Base-by-base conservation (phyloP, 2,888 invertebrate species). In the Muschampia plurimacula region DNA sequence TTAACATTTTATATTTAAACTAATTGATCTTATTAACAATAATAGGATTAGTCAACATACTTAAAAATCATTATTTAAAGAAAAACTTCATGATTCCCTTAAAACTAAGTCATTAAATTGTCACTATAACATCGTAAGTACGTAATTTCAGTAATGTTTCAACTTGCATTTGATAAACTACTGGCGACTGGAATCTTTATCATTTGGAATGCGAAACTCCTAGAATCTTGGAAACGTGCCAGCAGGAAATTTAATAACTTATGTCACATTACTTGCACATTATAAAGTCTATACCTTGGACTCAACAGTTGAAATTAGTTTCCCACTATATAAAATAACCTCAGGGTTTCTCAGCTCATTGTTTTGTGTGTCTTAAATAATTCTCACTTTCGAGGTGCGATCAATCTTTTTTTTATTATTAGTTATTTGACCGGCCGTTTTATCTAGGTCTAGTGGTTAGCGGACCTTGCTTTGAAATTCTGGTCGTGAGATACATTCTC, bases 221-320 rank as follows among this genome's bases (percentile, higher is more conserved):
- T 36, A 65, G 68, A 41, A 13, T 7, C 65, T 22, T 59, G 65
- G 65, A 57, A 57, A 10, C 57, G 57, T 70, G 70, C 70, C 70
- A 64, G 22, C 55, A 64, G 65, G 65, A 59, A 70, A 70, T 65
- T 70, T 70, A 70, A 70, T 70, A 70, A 70, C 57, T 70, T 70
- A 64, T 44, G 64, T 70, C 65, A 65, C 65, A 49, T 70, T 64
- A 64, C 63, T 46, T 46, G 41, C 52, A 70, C 44, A 70, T 65
- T 46, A 36, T 65, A 59, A 70, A 65, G 59, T 70, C 65, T 59
- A 57, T 65, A 70, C 57, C 36, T 57, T 10, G 32, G 36, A 59
- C 46, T 65, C 65, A 64, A 70, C 70, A 65, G 63, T 44, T 65
- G 9, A 41, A 70, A 70, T 70, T 64, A 69, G 64, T 57, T 70